Evolutionary conservation across 2,797 vertebrate genomes (phyloP).

Genomic region (Phoebastria nigripes): DNA sequence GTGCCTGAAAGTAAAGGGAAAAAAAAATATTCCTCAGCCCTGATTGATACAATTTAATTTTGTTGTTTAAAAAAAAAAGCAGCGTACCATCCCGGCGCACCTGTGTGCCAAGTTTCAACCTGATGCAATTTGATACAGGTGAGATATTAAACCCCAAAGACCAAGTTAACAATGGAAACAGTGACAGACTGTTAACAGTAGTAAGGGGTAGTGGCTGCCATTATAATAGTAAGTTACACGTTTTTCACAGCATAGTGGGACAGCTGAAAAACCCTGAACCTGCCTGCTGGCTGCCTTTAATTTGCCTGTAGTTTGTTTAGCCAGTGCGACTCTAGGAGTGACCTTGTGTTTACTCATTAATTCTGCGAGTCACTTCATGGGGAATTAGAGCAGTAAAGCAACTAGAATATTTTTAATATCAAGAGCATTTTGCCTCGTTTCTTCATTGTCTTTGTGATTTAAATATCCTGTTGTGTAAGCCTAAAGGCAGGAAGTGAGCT

Average conservation of each 20-base stretch:
- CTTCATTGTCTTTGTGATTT: conserved; percentile 65
- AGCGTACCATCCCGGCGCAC: background rate
- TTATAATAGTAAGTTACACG: background rate
- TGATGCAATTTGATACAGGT: conserved; percentile 1
- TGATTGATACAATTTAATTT: background rate
- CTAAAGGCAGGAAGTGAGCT: conserved; percentile 79
- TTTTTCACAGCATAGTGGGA: background rate
- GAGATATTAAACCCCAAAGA: conserved; percentile 34
- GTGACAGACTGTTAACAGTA: background rate
- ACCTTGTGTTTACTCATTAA: conserved; percentile 24
- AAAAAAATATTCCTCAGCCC: background rate
- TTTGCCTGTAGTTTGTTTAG: background rate
- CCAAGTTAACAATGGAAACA: background rate
- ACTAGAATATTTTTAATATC: background rate
- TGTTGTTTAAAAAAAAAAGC: background rate
- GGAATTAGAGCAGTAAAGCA: background rate
- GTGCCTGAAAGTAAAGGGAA: background rate
- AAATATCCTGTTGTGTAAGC: conserved; percentile 79
- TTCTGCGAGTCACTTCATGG: background rate
- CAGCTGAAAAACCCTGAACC: background rate
- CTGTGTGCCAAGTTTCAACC: background rate
- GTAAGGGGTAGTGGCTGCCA: background rate
- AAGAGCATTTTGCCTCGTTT: conserved; percentile 20
- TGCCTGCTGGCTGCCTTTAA: background rate
- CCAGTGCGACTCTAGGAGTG: background rate